Evolutionary conservation across 2,113 vertebrate species (phyloP).

Genomic region (Podiceps cristatus): DNA sequence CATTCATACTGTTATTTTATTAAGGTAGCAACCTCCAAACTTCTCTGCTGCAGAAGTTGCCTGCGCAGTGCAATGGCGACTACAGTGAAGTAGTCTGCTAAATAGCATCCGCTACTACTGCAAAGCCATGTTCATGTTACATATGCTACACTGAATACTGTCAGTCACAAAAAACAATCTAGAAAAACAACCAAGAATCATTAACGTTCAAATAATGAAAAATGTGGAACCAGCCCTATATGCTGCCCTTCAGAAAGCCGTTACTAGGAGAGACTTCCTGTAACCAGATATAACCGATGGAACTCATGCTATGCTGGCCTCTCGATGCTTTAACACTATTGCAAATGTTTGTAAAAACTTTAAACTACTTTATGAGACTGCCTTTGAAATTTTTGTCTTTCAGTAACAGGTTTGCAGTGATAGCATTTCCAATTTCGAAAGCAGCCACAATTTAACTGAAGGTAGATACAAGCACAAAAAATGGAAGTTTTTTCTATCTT

Average conservation of each 20-base stretch:
- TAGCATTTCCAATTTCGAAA: background rate
- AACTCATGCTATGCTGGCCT: no score
- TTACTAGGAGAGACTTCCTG: background rate
- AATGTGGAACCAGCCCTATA: background rate
- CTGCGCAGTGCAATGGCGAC: background rate
- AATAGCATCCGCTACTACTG: background rate
- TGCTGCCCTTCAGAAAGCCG: background rate
- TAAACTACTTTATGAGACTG: background rate
- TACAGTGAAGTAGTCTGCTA: background rate
- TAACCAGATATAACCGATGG: background rate
- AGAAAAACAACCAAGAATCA: background rate
- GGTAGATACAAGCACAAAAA: background rate
- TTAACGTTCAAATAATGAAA: background rate
- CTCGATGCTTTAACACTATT: background rate
- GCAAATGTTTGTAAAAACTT: background rate
- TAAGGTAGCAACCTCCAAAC: background rate
- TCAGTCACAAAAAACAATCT: background rate
- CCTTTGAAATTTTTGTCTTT: background rate
- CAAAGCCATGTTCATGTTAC: background rate
- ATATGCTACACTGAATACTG: background rate
- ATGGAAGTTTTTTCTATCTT: background rate
- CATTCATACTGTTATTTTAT: background rate
- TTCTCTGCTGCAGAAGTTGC: background rate
- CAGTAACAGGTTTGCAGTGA: background rate
- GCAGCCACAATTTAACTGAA: background rate